Conservation (phyloP, 2,113 vertebrate species). For the Gorilla gorilla region DNA sequence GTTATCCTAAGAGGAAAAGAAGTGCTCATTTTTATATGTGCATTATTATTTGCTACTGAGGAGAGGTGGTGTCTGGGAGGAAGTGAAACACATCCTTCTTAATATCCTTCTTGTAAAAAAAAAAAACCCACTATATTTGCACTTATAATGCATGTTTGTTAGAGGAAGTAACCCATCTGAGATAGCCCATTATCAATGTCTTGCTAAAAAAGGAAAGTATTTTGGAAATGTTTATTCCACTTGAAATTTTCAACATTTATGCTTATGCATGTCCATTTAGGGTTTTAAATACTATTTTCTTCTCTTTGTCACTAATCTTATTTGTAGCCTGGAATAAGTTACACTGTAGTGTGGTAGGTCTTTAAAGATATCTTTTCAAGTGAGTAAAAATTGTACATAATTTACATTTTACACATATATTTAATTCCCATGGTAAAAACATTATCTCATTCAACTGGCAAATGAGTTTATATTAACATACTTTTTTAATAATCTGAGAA, state of each 20-base stretch:
- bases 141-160: background rate
- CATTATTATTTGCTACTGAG: background rate
- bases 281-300: background rate
- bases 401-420: conserved; percentile 55
- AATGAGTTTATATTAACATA: conserved; percentile 44
- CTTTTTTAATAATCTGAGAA: conserved; percentile 55
- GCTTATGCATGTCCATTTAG: background rate
- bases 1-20: background rate
- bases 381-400: conserved; percentile 4
- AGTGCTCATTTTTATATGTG: background rate
- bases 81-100: background rate
- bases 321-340: background rate
- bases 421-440: conserved; percentile 58
- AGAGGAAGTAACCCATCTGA: background rate
- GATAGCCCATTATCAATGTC: background rate
- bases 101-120: background rate
- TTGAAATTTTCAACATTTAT: background rate
- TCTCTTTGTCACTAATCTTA: background rate
- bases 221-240: background rate
- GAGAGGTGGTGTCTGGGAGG: background rate
- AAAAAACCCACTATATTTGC: background rate
- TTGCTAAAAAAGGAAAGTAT: background rate
- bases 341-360: background rate
- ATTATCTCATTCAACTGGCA: conserved; percentile 54
- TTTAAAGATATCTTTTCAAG: conserved; percentile 49